Evolutionary conservation across 1,140 invertebrate species (phyloP).

Genomic region (Calycopis cecrops): DNA sequence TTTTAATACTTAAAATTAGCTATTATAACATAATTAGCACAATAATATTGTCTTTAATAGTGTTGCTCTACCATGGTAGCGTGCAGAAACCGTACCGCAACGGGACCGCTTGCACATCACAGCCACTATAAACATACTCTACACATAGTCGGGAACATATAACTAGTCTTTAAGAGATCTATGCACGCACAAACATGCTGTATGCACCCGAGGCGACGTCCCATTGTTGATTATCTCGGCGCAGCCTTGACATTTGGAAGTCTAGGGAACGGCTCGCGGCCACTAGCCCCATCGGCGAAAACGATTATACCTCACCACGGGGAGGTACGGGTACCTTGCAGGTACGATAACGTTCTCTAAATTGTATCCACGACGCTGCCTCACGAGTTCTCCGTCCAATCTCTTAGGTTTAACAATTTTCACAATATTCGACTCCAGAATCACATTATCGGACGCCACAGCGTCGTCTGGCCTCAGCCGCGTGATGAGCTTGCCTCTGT

Average conservation of each 20-base stretch:
- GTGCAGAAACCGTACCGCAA: neutral
- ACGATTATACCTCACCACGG: constrained; percentile 52
- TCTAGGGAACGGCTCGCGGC: constrained; percentile 29
- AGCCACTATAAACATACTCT: constrained; percentile 63
- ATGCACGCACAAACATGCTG: constrained; percentile 36
- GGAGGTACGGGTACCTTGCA: constrained; percentile 61
- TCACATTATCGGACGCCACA: constrained; percentile 62
- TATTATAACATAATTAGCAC: neutral
- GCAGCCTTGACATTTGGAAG: constrained; percentile 65
- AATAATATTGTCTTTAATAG: neutral
- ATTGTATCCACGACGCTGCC: constrained; percentile 70
- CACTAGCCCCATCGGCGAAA: constrained; percentile 66
- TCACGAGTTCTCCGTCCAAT: constrained; percentile 42
- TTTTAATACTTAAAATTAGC: constrained; percentile 1
- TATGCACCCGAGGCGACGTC: constrained; percentile 32
- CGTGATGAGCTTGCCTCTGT: constrained; percentile 54
- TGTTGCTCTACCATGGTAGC: neutral
- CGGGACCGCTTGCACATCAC: constrained; percentile 20
- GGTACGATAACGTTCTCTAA: constrained; percentile 71
- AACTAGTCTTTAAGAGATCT: constrained; percentile 32
- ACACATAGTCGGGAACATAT: constrained; percentile 41
- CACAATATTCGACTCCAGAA: constrained; percentile 65
- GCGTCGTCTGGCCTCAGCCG: constrained; percentile 55
- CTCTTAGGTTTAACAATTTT: constrained; percentile 54
- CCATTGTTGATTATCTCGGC: constrained; percentile 36